Conservation (phyloP, 2,888 invertebrate genomes). For the Sesamia inferens region DNA sequence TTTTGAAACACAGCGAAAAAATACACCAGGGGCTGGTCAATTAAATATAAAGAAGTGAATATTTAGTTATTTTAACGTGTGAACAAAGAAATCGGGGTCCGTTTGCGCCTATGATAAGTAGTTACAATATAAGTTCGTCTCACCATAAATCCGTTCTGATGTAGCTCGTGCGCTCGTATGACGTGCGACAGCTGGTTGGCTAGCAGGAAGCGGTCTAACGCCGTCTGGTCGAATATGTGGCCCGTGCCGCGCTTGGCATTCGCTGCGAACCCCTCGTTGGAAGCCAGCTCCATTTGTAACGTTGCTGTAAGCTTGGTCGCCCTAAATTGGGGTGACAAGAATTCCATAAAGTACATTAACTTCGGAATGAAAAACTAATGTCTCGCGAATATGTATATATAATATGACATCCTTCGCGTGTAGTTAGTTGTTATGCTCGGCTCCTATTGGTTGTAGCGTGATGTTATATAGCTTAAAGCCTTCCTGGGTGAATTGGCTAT, state of each 20-base stretch:
- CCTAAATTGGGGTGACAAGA: conserved; percentile 63
- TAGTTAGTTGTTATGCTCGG: no score
- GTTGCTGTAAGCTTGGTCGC: conserved; percentile 85
- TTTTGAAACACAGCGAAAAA: no score
- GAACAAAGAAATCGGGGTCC: no score
- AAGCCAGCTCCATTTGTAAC: conserved; percentile 85
- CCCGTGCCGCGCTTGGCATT: conserved; percentile 93
- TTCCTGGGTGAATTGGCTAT: no score
- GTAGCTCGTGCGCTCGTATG: conserved; percentile 93
- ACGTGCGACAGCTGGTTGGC: conserved; percentile 92
- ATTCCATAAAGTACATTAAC: not conserved
- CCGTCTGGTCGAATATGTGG: conserved; percentile 92
- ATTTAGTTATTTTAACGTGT: no score
- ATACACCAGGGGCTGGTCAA: no score
- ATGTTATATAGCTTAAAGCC: no score
- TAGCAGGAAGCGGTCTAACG: conserved; percentile 92
- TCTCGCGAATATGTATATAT: not conserved
- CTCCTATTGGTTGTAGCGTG: no score
- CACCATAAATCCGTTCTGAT: conserved; percentile 93
- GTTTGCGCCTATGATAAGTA: not conserved
- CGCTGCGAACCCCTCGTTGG: conserved; percentile 92
- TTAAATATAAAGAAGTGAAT: no score
- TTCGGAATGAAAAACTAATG: not conserved
- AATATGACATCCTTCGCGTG: no score
- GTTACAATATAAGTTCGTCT: not conserved